Conservation (phyloP, 2,888 invertebrate species). For the Eubasilissa splendida region DNA sequence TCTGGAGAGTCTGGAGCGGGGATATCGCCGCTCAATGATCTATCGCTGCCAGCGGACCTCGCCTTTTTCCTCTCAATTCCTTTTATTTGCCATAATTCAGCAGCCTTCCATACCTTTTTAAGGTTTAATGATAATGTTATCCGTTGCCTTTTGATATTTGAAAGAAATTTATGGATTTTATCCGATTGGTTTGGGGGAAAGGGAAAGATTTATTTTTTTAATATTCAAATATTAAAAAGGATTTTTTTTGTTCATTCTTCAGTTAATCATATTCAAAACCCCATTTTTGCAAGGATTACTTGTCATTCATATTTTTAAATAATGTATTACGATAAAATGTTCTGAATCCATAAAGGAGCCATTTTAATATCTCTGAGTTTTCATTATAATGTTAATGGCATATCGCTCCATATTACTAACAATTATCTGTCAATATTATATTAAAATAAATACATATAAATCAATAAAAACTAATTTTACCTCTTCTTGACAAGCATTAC, state of each 20-base stretch:
- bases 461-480: too few species aligned
- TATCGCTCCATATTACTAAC: too few species aligned
- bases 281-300: too few species aligned
- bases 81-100: constrained; percentile 57
- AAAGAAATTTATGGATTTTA: constrained; percentile 52
- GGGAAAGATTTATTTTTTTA: constrained; percentile 43
- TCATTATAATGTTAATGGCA: too few species aligned
- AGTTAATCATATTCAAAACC: too few species aligned
- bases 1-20: constrained; percentile 23
- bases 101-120: constrained; percentile 49
- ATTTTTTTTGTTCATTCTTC: background rate
- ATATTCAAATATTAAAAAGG: constrained; percentile 36
- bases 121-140: constrained; percentile 54
- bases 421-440: too few species aligned
- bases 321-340: too few species aligned
- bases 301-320: too few species aligned
- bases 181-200: constrained; percentile 33
- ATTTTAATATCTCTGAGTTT: too few species aligned
- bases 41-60: constrained; percentile 47
- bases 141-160: constrained; percentile 50
- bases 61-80: constrained; percentile 46
- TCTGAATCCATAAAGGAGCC: too few species aligned
- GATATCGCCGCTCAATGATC: constrained; percentile 53
- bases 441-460: too few species aligned
- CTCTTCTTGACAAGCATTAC: too few species aligned